These are phyloP conservation scores for human DNA, from an alignment of 2,113 vertebrate species.

Conservation along the genomic window DNA sequence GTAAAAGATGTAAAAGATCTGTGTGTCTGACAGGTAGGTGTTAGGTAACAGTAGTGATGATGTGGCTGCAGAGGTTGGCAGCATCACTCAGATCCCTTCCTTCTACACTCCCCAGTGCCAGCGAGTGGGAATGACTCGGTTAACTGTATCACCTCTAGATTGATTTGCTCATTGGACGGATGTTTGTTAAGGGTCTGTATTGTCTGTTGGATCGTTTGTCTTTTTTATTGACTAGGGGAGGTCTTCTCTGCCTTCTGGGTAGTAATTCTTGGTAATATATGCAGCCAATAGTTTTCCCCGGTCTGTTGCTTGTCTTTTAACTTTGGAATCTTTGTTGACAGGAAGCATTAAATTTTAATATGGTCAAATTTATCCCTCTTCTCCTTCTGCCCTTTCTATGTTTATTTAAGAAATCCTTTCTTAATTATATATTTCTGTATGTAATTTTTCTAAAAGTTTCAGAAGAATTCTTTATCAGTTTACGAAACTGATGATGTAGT, in stretches of 20 bases:
- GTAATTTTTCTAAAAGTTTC: background rate
- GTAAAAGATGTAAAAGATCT: too few species aligned
- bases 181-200: background rate
- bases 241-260: background rate
- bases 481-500: background rate
- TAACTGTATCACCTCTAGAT: background rate
- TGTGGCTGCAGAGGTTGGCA: background rate
- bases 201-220: background rate
- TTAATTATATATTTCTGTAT: background rate
- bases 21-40: background rate
- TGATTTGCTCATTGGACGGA: background rate
- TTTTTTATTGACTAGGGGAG: background rate
- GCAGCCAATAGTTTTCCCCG: background rate
- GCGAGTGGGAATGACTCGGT: rapidly evolving
- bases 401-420: background rate
- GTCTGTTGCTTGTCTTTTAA: background rate
- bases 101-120: background rate
- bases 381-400: background rate
- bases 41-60: background rate
- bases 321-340: background rate
- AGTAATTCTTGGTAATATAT: background rate
- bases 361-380: background rate
- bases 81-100: too few species aligned
- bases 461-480: background rate
- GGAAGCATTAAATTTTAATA: background rate